These are phyloP conservation scores for Formica exsecta DNA, from an alignment of 1,140 invertebrate species.

Conservation along the genomic window DNA sequence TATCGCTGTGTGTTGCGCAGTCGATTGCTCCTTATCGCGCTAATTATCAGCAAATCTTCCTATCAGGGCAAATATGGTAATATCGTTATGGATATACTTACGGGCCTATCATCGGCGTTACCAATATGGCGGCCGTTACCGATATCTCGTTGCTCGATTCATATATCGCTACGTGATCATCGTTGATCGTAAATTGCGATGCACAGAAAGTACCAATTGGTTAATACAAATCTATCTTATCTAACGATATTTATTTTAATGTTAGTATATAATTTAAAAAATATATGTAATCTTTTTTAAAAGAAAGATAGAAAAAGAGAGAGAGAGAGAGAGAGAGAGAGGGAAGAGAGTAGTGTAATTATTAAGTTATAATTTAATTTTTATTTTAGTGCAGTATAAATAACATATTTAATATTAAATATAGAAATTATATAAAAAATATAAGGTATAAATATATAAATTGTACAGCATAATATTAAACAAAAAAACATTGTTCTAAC, in stretches of 20 bases:
- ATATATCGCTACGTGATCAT: slow-evolving; percentile 41
- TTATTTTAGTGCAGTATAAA: too few species aligned
- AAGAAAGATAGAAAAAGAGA: too few species aligned
- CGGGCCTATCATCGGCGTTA: slow-evolving; percentile 73
- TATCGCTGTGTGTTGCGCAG: slow-evolving; percentile 72
- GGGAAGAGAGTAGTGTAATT: too few species aligned
- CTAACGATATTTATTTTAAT: too few species aligned
- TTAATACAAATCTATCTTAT: not conserved
- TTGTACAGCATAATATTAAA: not conserved
- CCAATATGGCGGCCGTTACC: slow-evolving; percentile 77
- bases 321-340: too few species aligned
- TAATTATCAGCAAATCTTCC: slow-evolving; percentile 82
- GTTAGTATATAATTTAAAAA: too few species aligned
- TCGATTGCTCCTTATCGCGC: slow-evolving; percentile 80
- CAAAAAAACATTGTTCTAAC: not conserved
- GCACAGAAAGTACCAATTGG: slow-evolving; percentile 26
- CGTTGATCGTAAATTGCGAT: slow-evolving; percentile 59
- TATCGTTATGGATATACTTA: slow-evolving; percentile 73
- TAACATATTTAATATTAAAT: not conserved
- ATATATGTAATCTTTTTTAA: too few species aligned
- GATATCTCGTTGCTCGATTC: slow-evolving; percentile 71
- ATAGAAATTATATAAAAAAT: not conserved
- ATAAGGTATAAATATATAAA: not conserved
- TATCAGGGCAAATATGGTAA: slow-evolving; percentile 84
- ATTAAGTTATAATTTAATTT: too few species aligned